Evolutionary conservation across 2,888 invertebrate genomes (phyloP), one percentile per base, ranked within the genome.

Genomic region (Drosophila rubida): DNA sequence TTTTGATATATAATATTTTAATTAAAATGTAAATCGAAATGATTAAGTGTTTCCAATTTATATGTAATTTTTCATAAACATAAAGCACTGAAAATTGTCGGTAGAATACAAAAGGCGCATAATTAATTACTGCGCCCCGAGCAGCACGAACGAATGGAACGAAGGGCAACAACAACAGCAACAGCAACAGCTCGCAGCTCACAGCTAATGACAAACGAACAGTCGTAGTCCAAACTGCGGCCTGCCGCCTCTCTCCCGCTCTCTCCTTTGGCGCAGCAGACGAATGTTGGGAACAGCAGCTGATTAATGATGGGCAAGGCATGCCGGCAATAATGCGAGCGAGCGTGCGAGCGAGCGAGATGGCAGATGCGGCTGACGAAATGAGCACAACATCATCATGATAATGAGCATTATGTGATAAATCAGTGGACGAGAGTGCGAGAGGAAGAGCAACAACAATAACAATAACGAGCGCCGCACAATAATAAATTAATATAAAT

Each of bases 401-500:
- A 84, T 89, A 80, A 85, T 78, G 80, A 82, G 75, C 81, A 71
- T 81, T 75, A 70, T 87, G 75, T 77, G 85, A 84, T 85, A 87
- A 87, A 81, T 87, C 79, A 74, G 67, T 39, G 45, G 25, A 5
- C 30, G 50, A 22, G 25, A 22, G 1, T 2, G 19, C 1, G 19
- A 3, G 19, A 19, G 19, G 3, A 1, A 19, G 19, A 19, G 19
- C 7, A 7, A 19, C 8, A n/a, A n/a, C 42, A 27, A 50, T 30
- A 13, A 54, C 42, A 54, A 54, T 54, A 54, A 54, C 42, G 54
- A 54, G 54, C 54, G 79, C 78, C 77, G 83, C 81, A 79, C 77
- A 76, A 72, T 90, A 89, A 89, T 90, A 83, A 84, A 89, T 88
- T 78, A 88, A 90, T 89, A 90, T 89, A 89, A 89, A 89, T 90